Evolutionary conservation across 2,888 invertebrate genomes (phyloP), one percentile per base, ranked within the genome.

Genomic region (Trimorus sp.): DNA sequence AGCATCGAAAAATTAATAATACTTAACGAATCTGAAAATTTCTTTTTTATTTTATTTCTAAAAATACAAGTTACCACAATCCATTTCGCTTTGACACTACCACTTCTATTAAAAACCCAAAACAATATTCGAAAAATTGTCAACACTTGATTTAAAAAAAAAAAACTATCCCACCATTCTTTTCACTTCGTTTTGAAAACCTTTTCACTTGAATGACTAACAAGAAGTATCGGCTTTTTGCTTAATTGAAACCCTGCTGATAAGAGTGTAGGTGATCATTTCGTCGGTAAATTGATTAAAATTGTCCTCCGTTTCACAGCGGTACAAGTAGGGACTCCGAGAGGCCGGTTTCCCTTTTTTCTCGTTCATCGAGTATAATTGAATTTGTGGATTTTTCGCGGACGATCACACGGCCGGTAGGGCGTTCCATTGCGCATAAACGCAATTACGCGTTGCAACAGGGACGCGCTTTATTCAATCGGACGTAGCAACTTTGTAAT

Each of bases 401-500:
- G 45, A 65, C 40, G 49, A 58, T 74, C 45, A 12, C 14, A 40
- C 11, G 37, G 16, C 36, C 38, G 12, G 53, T 11, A 12, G 12
- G 56, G n/a, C n/a, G n/a, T n/a, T 26, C 63, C 63, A 69, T 63
- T 59, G 65, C 26, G 58, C 40, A 49, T 60, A 48, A 56, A 53
- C 66, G 54, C 73, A 73, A 69, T 69, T 79, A 68, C 42, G 38
- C 48, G 51, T 74, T 66, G 56, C 63, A 54, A 11, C 51, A n/a
- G 16, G 40, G 53, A 51, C 15, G 63, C 8, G 68, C 38, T 42
- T 69, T 68, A 74, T 69, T 74, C 62, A 71, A 74, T 69, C 51
- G 26, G 54, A 73, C 48, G 62, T 42, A 51, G 40, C 51, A 79
- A 79, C 65, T 70, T 79, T 70, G 79, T 73, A 74, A 69, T 68